Evolutionary conservation across 2,888 invertebrate genomes (phyloP).

Genomic region (Aleiodes testaceus): DNA sequence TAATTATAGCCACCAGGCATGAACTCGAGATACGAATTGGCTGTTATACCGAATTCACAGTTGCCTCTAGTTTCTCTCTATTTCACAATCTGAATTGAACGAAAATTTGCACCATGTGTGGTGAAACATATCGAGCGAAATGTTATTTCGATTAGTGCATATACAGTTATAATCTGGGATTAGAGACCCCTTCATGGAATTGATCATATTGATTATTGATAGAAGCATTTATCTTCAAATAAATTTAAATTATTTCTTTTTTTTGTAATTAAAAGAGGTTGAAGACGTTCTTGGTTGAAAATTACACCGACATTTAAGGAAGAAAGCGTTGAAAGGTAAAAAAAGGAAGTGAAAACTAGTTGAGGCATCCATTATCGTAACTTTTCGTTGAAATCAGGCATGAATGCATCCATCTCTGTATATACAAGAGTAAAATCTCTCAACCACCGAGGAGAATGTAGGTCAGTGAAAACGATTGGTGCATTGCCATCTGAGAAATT

Average conservation of each 20-base stretch:
- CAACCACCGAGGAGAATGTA: background rate
- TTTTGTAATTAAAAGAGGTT: too few species aligned
- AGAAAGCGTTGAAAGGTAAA: background rate
- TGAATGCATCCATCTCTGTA: constrained; percentile 31
- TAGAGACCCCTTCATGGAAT: background rate
- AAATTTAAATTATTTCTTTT: too few species aligned
- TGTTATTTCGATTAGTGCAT: constrained; percentile 9
- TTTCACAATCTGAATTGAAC: background rate
- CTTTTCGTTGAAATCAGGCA: constrained; percentile 33
- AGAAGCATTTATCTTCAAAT: too few species aligned
- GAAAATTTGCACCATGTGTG: constrained; percentile 16
- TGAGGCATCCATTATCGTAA: constrained; percentile 42
- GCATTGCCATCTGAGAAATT: constrained; percentile 23
- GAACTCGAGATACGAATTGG: background rate
- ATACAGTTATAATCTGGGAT: background rate
- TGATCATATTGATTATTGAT: too few species aligned
- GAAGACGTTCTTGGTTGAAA: constrained; percentile 22
- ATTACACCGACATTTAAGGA: constrained; percentile 20
- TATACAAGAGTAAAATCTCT: background rate
- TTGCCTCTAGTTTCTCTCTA: too few species aligned
- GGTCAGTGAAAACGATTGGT: constrained; percentile 25
- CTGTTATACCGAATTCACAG: too few species aligned
- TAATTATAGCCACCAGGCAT: constrained; percentile 25
- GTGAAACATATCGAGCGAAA: constrained; percentile 20
- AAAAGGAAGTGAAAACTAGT: constrained; percentile 15